These are phyloP conservation scores for Xestia rhomboidea DNA, from an alignment of 2,888 invertebrate species.

Conservation along the genomic window DNA sequence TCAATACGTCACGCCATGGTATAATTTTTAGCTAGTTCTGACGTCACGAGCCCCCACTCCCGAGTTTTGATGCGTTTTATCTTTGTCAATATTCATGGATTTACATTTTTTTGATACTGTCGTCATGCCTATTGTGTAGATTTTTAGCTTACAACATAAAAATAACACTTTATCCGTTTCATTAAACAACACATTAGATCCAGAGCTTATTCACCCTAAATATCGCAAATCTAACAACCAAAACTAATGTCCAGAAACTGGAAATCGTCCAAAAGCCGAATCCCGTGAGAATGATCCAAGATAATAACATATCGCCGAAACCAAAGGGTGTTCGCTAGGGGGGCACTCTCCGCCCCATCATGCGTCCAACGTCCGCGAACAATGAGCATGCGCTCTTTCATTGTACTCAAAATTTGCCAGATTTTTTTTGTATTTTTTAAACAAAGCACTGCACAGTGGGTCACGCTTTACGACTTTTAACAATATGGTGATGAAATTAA, in stretches of 20 bases:
- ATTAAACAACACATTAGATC: constrained; percentile 32
- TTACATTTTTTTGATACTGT: no score
- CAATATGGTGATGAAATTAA: constrained; percentile 86
- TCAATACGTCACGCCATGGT: no score
- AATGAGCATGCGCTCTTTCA: constrained; percentile 79
- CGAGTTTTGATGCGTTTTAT: no score
- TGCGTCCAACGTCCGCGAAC: constrained; percentile 75
- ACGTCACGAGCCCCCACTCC: no score
- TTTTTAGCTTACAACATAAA: background rate
- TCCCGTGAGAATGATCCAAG: constrained; percentile 77
- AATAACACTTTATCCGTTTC: background rate
- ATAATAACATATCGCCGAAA: constrained; percentile 72
- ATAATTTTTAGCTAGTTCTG: no score
- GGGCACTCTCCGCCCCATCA: constrained; percentile 75
- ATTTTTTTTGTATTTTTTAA: constrained; percentile 75
- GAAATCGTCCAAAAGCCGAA: constrained; percentile 58
- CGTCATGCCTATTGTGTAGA: no score
- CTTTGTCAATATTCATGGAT: no score
- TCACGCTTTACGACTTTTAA: constrained; percentile 81
- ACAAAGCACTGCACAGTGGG: constrained; percentile 82
- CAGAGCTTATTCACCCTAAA: constrained; percentile 50
- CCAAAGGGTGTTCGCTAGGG: constrained; percentile 75
- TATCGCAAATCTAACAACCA: constrained; percentile 59
- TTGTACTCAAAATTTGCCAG: constrained; percentile 74
- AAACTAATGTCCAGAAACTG: constrained; percentile 60